phyloP scores from a whole-genome alignment of 2,113 vertebrate species.

The Marmota monax region DNA sequence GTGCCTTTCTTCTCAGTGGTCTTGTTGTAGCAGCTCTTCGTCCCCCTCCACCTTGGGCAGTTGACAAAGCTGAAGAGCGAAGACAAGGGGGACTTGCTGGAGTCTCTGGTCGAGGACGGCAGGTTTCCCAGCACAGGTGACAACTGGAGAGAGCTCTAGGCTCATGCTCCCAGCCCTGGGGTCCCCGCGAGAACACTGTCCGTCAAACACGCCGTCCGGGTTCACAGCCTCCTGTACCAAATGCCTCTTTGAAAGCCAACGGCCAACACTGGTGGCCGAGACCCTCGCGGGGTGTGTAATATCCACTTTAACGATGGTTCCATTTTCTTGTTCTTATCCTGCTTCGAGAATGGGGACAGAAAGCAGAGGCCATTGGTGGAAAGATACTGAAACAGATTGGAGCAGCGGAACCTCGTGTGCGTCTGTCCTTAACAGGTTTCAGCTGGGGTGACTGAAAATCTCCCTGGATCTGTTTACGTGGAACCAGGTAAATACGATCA shows the following conservation, averaged over 20 bases:
- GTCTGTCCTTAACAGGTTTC: slow-evolving; percentile 86
- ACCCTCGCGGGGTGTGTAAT: slow-evolving; percentile 31
- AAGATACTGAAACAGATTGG: slow-evolving; percentile 76
- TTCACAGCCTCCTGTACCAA: neutral
- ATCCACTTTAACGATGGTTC: slow-evolving; percentile 7
- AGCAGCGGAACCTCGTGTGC: slow-evolving; percentile 62
- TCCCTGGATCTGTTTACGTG: slow-evolving; percentile 82
- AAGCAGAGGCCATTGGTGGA: slow-evolving; percentile 36
- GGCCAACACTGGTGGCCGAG: neutral
- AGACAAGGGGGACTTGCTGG: neutral
- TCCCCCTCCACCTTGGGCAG: neutral
- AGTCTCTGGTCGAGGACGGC: neutral
- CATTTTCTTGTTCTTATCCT: slow-evolving; percentile 20
- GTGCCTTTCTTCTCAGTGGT: neutral
- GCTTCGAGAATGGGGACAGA: neutral
- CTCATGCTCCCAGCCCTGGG: neutral
- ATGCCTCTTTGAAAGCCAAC: slow-evolving; percentile 20
- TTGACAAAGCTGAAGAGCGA: neutral
- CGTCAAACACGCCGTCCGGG: neutral
- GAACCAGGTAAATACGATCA: slow-evolving; percentile 83
- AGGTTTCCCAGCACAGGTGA: rapidly evolving
- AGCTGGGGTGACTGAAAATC: slow-evolving; percentile 85
- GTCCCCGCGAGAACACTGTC: neutral
- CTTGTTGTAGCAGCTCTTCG: neutral
- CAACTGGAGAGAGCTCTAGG: neutral